Evolutionary conservation across 53 echinoderm and acorn worm genomes (phyloP).

Genomic region (Astropecten irregularis): DNA sequence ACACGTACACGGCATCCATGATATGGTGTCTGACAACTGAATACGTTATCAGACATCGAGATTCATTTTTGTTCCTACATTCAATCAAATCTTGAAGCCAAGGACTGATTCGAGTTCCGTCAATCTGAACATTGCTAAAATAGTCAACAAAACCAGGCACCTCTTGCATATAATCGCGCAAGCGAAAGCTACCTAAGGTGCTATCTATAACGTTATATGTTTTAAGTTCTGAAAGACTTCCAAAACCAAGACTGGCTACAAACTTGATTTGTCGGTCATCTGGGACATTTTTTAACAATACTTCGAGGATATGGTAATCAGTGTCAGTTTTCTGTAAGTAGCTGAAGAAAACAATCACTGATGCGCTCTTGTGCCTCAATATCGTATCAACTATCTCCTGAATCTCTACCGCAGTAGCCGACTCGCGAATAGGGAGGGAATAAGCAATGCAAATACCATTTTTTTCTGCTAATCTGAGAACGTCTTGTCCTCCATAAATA

Average conservation of each 20-base stretch:
- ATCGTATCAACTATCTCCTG: slow-evolving; percentile 43
- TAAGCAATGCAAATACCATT: slow-evolving; percentile 37
- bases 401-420: slow-evolving; percentile 19
- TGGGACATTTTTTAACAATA: not conserved
- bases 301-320: not conserved
- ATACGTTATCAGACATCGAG: not conserved
- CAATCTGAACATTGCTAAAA: not conserved
- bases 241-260: slow-evolving; percentile 18
- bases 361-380: not conserved
- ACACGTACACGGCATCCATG: slow-evolving; percentile 39
- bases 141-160: slow-evolving; percentile 32
- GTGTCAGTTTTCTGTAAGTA: not conserved
- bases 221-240: not conserved
- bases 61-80: not conserved
- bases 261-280: not conserved
- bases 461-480: slow-evolving; percentile 16
- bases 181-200: slow-evolving; percentile 5
- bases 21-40: not conserved
- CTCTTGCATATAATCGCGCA: not conserved
- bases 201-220: not conserved
- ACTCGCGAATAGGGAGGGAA: not conserved
- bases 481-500: slow-evolving; percentile 42
- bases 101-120: not conserved
- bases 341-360: slow-evolving; percentile 35
- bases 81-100: slow-evolving; percentile 4